A percentile compares a stretch with the other conserved stretches of the same genome.
Evolutionary conservation across 2,888 invertebrate genomes (phyloP).

Genomic region (Leptinotarsa peninsularis): DNA sequence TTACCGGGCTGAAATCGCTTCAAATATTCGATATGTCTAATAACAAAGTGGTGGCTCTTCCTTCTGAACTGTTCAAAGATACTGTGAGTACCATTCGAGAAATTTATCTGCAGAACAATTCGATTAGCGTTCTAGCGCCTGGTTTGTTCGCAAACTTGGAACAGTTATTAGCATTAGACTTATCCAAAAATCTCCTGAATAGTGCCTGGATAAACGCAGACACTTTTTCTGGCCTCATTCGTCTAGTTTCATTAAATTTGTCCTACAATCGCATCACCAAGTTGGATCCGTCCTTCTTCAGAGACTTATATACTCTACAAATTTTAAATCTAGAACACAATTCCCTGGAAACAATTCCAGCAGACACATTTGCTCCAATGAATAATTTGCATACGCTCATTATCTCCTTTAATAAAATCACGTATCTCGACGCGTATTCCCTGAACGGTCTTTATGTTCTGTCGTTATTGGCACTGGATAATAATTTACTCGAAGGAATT

Average conservation of each 20-base stretch:
- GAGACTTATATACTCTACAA: constrained; percentile 87
- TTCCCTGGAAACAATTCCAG: constrained; percentile 83
- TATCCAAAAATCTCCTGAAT: constrained; percentile 87
- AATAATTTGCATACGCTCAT: constrained; percentile 91
- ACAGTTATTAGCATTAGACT: constrained; percentile 83
- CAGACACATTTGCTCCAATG: constrained; percentile 90
- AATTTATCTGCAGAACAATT: constrained; percentile 91
- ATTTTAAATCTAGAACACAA: constrained; percentile 89
- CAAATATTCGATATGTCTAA: constrained; percentile 90
- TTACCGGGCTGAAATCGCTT: constrained; percentile 83
- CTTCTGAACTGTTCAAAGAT: constrained; percentile 86
- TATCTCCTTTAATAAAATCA: constrained; percentile 86
- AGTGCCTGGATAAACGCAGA: constrained; percentile 88
- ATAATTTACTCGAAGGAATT: constrained; percentile 85
- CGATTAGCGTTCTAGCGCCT: constrained; percentile 86
- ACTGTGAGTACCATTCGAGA: constrained; percentile 84
- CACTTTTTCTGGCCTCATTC: constrained; percentile 88
- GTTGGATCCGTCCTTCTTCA: constrained; percentile 85
- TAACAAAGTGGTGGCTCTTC: constrained; percentile 90
- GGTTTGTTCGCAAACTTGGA: constrained; percentile 88
- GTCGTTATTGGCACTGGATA: constrained; percentile 86
- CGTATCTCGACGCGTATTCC: constrained; percentile 86
- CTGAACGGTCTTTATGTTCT: constrained; percentile 90
- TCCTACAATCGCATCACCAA: constrained; percentile 86
- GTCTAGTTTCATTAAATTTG: constrained; percentile 87